A percentile compares a stretch with the other conserved stretches of the same genome.
These are phyloP conservation scores for Cephalopterus ornatus DNA, from an alignment of 2,113 vertebrate genomes.

Conservation along the genomic window DNA sequence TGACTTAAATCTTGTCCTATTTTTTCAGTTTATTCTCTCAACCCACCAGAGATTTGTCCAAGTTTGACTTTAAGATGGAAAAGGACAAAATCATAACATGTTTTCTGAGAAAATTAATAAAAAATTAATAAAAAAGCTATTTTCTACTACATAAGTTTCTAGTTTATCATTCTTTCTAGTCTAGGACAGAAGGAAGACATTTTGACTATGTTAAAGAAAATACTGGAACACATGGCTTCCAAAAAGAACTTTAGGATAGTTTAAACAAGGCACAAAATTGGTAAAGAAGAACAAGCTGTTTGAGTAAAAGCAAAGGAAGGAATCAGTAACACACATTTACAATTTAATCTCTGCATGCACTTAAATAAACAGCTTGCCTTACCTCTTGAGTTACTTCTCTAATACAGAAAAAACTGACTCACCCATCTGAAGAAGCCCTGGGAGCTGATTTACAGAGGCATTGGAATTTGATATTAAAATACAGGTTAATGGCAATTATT, in stretches of 20 bases:
- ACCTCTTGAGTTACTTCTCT: background rate
- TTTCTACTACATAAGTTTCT: background rate
- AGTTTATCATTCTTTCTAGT: background rate
- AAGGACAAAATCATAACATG: background rate
- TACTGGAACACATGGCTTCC: background rate
- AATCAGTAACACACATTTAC: background rate
- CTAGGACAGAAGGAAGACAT: background rate
- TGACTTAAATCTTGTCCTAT: background rate
- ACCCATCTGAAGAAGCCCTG: background rate
- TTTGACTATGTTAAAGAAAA: background rate
- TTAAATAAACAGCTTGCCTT: background rate
- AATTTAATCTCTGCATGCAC: background rate
- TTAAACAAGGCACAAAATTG: background rate
- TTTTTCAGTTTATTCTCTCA: background rate
- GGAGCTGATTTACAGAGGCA: background rate
- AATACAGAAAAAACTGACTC: background rate
- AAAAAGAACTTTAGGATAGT: background rate
- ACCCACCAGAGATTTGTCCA: background rate
- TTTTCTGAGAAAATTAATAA: background rate
- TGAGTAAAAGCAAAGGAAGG: background rate
- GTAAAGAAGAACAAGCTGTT: background rate
- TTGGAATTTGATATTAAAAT: background rate
- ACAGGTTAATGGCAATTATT: background rate
- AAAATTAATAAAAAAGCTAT: background rate
- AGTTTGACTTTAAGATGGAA: background rate